These are phyloP conservation scores for Helicolenus hilgendorfi DNA, from an alignment of 2,797 vertebrate species.

Conservation along the genomic window DNA sequence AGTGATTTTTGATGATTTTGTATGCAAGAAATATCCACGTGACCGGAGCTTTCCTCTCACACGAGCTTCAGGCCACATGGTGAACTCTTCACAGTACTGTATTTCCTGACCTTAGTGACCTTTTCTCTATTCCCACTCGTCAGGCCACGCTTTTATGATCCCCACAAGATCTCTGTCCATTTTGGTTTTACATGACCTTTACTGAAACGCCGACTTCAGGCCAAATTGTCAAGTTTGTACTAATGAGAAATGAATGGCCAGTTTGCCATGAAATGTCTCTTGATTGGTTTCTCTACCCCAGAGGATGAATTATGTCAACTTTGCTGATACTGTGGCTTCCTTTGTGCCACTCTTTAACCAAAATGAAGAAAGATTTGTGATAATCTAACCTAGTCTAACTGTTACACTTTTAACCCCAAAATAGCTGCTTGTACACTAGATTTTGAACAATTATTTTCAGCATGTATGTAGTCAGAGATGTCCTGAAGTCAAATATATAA, in stretches of 20 bases:
- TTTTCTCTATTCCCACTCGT: not conserved
- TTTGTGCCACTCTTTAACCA: not conserved
- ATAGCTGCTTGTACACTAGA: not conserved
- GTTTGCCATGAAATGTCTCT: not conserved
- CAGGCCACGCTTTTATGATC: not conserved
- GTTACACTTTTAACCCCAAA: not conserved
- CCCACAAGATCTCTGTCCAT: not conserved
- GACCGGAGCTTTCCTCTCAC: not conserved
- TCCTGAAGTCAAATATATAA: no score
- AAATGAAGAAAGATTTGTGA: not conserved
- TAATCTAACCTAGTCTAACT: not conserved
- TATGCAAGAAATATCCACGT: not conserved
- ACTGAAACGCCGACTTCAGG: not conserved
- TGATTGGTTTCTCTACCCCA: not conserved
- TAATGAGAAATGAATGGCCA: not conserved
- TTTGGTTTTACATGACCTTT: constrained; percentile 18
- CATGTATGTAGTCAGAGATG: no score
- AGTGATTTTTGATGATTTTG: not conserved
- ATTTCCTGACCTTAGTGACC: not conserved
- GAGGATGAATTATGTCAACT: not conserved
- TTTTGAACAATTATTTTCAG: not conserved
- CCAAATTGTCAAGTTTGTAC: not conserved
- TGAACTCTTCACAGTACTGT: not conserved
- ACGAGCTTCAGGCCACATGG: not conserved
- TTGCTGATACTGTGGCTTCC: not conserved